Evolutionary conservation across 35 echinoderm and acorn worm species (phyloP).

Genomic region (Ptychodera flava): DNA sequence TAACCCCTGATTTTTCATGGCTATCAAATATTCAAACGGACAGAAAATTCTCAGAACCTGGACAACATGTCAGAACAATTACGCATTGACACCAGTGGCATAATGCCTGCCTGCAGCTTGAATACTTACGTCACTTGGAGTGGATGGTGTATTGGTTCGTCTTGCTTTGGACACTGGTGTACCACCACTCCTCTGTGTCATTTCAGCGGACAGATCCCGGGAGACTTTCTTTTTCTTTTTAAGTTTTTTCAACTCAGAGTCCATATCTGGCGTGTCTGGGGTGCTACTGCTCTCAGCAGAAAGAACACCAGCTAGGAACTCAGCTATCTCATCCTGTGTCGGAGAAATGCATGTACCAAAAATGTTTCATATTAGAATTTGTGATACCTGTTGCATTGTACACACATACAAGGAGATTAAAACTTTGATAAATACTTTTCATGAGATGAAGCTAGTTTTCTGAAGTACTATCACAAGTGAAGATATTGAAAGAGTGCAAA

Average conservation of each 20-base stretch:
- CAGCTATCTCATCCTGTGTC: conserved; percentile 85
- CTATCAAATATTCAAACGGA: too few relatives aligned
- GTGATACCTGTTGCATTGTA: too few relatives aligned
- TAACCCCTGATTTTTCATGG: too few relatives aligned
- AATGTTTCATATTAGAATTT: neutral
- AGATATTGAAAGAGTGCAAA: too few relatives aligned
- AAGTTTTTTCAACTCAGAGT: neutral
- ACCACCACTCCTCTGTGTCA: conserved; percentile 58
- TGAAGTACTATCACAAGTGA: too few relatives aligned
- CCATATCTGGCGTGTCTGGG: neutral
- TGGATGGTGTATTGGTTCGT: conserved; percentile 20
- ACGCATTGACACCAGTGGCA: too few relatives aligned
- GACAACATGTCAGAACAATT: too few relatives aligned
- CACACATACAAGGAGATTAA: too few relatives aligned
- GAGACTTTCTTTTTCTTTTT: conserved; percentile 74
- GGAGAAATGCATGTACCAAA: neutral
- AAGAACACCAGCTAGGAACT: conserved; percentile 57
- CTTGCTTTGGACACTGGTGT: conserved; percentile 12
- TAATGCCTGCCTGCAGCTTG: too few relatives aligned
- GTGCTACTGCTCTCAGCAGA: neutral
- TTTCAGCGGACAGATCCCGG: conserved; percentile 57
- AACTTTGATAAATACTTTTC: too few relatives aligned
- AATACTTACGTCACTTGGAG: conserved; percentile 24
- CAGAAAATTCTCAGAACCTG: too few relatives aligned
- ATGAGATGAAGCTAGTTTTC: too few relatives aligned